A percentile compares a stretch with the other conserved stretches of the same genome.
Evolutionary conservation across 2,113 vertebrate genomes (phyloP).

Genomic region (Coreoperca whiteheadi): DNA sequence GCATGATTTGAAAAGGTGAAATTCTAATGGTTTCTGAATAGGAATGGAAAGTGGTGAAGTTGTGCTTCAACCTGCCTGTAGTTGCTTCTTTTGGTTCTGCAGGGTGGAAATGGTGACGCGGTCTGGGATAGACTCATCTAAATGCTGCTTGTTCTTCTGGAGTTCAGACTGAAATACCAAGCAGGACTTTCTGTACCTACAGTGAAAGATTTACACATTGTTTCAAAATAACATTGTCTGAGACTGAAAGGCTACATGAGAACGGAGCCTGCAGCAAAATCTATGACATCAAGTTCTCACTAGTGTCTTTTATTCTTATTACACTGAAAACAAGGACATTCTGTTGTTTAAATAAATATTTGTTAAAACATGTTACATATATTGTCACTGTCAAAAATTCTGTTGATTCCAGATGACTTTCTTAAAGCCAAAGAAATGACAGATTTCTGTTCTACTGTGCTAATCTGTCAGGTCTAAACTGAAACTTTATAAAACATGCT

Average conservation of each 20-base stretch:
- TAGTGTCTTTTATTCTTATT: not conserved
- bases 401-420: not conserved
- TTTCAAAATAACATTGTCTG: not conserved
- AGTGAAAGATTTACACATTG: conserved; percentile 16
- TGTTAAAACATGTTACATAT: not conserved
- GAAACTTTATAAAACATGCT: not conserved
- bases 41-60: not conserved
- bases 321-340: not conserved
- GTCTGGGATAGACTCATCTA: conserved; percentile 14
- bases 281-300: not conserved
- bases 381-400: not conserved
- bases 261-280: not conserved
- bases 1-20: not conserved
- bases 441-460: not conserved
- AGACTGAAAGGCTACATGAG: not conserved
- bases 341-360: too few relatives aligned
- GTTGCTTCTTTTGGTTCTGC: conserved; percentile 22
- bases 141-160: conserved; percentile 36
- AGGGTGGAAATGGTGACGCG: not conserved
- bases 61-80: conserved; percentile 39
- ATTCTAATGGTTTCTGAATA: not conserved
- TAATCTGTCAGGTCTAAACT: not conserved
- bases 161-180: conserved; percentile 35
- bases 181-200: conserved; percentile 38
- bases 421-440: not conserved